Evolutionary conservation across 2,797 vertebrate species (phyloP).

Genomic region (Acridotheres tristis): DNA sequence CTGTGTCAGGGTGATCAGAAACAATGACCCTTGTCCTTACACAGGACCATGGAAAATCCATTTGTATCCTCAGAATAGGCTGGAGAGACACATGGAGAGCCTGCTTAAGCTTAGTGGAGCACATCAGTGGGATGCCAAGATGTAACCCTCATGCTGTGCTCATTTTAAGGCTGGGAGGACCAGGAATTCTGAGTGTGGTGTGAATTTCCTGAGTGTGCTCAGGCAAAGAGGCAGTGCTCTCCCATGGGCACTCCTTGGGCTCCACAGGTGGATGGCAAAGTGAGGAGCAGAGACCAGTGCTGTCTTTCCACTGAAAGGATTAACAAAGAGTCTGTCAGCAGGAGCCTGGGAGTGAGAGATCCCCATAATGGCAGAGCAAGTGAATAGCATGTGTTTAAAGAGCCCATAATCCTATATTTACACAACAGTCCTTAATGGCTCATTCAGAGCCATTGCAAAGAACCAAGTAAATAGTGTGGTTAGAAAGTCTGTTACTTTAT

Average conservation of each 20-base stretch:
- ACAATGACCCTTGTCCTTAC: neutral
- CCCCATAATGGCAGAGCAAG: conserved; percentile 55
- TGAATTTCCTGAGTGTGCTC: neutral
- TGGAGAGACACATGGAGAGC: neutral
- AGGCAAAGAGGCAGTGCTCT: neutral
- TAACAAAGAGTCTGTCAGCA: conserved; percentile 47
- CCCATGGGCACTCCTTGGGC: neutral
- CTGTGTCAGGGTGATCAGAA: neutral
- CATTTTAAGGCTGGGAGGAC: neutral
- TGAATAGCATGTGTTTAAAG: conserved; percentile 68
- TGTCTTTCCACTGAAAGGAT: neutral
- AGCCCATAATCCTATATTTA: conserved; percentile 72
- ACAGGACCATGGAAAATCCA: neutral
- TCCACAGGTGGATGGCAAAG: neutral
- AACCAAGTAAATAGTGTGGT: conserved; percentile 68
- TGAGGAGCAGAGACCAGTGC: neutral
- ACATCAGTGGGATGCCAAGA: neutral
- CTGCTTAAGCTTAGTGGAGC: neutral
- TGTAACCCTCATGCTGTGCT: neutral
- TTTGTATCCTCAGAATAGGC: neutral
- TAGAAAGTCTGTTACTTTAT: conserved; percentile 70
- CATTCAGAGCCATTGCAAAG: conserved; percentile 69
- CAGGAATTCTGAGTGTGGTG: neutral
- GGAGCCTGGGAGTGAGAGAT: conserved; percentile 49
- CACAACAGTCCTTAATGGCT: conserved; percentile 74